phyloP scores from a whole-genome alignment of 1,140 invertebrate species.

The Colletes gigas region DNA sequence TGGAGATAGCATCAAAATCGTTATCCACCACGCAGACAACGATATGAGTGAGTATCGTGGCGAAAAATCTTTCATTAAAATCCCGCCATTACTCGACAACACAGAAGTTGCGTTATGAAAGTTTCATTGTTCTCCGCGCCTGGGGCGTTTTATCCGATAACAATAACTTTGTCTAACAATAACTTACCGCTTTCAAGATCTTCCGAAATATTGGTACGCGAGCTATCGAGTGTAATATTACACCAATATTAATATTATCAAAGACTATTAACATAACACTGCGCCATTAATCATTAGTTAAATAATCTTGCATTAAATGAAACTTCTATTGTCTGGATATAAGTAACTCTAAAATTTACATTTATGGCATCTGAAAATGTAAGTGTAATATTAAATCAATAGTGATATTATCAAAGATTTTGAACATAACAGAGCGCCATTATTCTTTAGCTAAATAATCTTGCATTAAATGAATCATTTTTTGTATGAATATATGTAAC shows the following conservation, averaged over 20 bases:
- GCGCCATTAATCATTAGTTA: no score
- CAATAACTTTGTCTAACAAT: not conserved
- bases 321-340: no score
- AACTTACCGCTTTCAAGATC: not conserved
- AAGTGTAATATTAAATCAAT: no score
- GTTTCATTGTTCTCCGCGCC: not conserved
- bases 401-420: no score
- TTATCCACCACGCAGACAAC: slow-evolving; percentile 94
- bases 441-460: no score
- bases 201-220: not conserved
- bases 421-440: no score
- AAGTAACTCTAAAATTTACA: no score
- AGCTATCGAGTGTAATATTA: not conserved
- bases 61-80: slow-evolving; percentile 3
- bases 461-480: no score
- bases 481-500: no score
- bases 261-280: not conserved
- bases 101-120: not conserved
- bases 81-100: not conserved
- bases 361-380: no score
- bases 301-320: no score
- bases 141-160: not conserved
- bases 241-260: not conserved
- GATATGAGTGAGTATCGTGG: slow-evolving; percentile 77
- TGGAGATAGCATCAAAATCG: slow-evolving; percentile 94